Evolutionary conservation across 1,140 invertebrate genomes (phyloP).

Genomic region (Theocolax elegans): DNA sequence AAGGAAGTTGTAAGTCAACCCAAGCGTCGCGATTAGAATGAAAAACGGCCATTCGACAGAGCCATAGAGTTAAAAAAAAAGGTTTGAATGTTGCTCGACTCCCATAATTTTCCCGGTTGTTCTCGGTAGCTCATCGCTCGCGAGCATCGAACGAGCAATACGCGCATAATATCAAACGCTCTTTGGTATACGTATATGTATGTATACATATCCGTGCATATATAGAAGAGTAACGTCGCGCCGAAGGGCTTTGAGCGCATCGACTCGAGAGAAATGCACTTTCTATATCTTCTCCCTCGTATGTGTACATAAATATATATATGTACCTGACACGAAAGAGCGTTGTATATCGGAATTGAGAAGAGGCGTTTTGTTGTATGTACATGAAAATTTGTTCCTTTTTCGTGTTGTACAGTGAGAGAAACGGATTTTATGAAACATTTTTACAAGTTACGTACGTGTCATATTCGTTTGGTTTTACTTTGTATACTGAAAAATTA

Average conservation of each 20-base stretch:
- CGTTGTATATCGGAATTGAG: too few species aligned
- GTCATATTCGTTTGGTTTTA: too few species aligned
- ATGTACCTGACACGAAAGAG: too few species aligned
- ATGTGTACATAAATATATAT: too few species aligned
- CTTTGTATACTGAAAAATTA: too few species aligned
- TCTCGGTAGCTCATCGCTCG: background rate
- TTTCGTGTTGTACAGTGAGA: too few species aligned
- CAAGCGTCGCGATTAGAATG: conserved; percentile 21
- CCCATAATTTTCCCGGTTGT: background rate
- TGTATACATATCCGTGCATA: too few species aligned
- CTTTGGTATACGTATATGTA: background rate
- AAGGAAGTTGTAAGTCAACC: conserved; percentile 1
- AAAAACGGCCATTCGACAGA: background rate
- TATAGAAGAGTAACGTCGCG: background rate
- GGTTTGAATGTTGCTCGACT: background rate
- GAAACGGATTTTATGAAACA: too few species aligned
- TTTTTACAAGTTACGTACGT: too few species aligned
- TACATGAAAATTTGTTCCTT: too few species aligned
- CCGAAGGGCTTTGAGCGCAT: conserved; percentile 2
- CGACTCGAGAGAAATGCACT: background rate
- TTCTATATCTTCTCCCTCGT: background rate
- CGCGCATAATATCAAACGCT: background rate
- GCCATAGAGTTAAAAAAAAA: background rate
- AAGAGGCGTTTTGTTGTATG: too few species aligned
- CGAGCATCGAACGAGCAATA: background rate